Evolutionary conservation across 1,140 invertebrate genomes (phyloP), one percentile per base, ranked within the genome.

Genomic region (Drosophila lacteicornis): DNA sequence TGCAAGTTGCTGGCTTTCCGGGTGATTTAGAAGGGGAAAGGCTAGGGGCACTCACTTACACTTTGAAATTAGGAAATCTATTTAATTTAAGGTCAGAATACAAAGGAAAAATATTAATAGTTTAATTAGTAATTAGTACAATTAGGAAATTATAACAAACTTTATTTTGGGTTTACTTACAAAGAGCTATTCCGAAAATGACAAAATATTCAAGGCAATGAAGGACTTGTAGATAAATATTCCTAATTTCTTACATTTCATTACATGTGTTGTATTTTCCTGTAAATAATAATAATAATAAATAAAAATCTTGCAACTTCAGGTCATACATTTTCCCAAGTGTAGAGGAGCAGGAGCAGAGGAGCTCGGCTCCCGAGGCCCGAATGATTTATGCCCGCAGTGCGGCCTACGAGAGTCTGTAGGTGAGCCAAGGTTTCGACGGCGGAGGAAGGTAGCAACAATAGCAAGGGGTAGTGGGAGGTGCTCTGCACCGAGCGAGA

Each of bases 371-470:
- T 57, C 62, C 42, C 66, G 47, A 62, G 50, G 25, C 66, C 49
- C 82, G 50, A 78, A 87, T 86, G 83, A 86, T 86, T 86, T 86
- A 86, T 86, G 79, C 62, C 47, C 75, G 83, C 68, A 74, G 74
- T 58, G 78, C 82, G 74, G 82, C 82, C 82, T 84, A 84, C 82
- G 82, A 84, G 80, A 78, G 77, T 75, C 58, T 85, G 82, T 77
- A 71, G 67, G 42, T 22, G 30, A 53, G 19, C 0, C 33, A n/a
- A 25, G 53, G 53, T 11, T 27, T 50, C 42, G n/a, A 3, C 2
- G 46, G 38, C 12, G 25, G 22, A 30, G 38, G 38, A 11, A n/a
- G 42, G 53, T 30, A 45, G 51, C 59, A 51, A 66, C 59, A 75
- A 75, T 56, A 75, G 50, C 59, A 62, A 66, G 73, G 73, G 74